phyloP scores from a whole-genome alignment of 2,113 vertebrate species.

The Phaethornis superciliosus region DNA sequence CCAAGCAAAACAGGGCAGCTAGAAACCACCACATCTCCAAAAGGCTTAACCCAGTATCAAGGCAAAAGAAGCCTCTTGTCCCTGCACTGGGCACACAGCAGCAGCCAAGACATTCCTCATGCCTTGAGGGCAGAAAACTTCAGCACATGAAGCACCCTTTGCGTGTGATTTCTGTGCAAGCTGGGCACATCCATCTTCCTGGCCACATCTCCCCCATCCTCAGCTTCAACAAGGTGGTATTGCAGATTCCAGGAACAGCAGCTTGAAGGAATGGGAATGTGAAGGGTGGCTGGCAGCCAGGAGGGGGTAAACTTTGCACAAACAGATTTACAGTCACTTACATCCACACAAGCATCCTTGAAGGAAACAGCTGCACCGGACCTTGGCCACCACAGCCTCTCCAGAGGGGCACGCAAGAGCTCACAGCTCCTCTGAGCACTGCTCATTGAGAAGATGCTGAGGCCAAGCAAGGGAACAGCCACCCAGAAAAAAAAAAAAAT shows the following conservation, averaged over 20 bases:
- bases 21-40: neutral
- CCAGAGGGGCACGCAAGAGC: neutral
- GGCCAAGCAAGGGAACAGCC: neutral
- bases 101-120: neutral
- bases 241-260: neutral
- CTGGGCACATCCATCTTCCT: neutral
- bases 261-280: neutral
- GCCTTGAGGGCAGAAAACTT: neutral
- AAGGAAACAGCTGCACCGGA: slow-evolving; percentile 32
- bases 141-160: neutral
- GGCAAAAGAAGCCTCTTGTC: neutral
- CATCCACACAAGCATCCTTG: neutral
- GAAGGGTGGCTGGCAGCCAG: neutral
- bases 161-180: neutral
- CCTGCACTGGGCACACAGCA: neutral
- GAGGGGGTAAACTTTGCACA: neutral
- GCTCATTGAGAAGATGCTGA: neutral
- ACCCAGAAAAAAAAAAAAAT: neutral
- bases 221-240: neutral
- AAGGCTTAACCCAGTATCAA: neutral
- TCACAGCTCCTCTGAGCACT: neutral
- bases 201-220: neutral
- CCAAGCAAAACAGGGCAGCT: slow-evolving; percentile 7
- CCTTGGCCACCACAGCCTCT: neutral
- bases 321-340: neutral